A percentile compares a stretch with the other conserved stretches of the same genome.
These are phyloP conservation scores for Macrotus californicus DNA, from an alignment of 2,113 vertebrate species.

Conservation along the genomic window DNA sequence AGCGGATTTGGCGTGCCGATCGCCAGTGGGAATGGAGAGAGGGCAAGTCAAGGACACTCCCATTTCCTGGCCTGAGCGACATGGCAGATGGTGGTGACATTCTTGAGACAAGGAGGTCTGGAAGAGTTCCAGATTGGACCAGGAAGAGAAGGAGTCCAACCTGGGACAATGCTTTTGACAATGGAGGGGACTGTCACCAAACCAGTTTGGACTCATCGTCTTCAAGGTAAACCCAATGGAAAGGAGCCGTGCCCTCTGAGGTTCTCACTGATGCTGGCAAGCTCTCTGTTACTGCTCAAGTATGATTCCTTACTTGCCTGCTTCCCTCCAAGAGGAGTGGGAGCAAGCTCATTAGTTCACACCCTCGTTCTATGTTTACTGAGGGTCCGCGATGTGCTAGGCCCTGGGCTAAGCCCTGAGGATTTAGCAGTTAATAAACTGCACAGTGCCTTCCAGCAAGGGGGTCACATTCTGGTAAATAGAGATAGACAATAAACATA, in stretches of 20 bases:
- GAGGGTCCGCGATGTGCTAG: not conserved
- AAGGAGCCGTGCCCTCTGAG: not conserved
- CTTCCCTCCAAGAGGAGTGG: not conserved
- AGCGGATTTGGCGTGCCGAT: not conserved
- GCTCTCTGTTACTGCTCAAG: not conserved
- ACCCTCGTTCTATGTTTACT: not conserved
- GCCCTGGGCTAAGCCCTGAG: not conserved
- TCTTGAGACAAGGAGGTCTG: not conserved
- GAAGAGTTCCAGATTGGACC: not conserved
- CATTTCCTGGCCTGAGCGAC: not conserved
- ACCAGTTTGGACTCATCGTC: not conserved
- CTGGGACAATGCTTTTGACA: not conserved
- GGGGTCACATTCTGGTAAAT: not conserved
- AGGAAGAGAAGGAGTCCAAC: not conserved
- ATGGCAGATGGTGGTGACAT: not conserved
- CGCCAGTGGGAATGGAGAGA: not conserved
- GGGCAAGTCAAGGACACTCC: not conserved
- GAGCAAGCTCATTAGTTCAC: not conserved
- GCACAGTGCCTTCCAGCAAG: rapidly evolving
- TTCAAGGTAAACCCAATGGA: not conserved
- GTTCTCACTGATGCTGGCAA: not conserved
- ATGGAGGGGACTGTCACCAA: not conserved
- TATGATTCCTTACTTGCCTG: not conserved
- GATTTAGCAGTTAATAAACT: not conserved
- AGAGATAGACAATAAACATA: not conserved